These are phyloP conservation scores for Clarias macrocephalus DNA, from an alignment of 2,113 vertebrate genomes.

Conservation along the genomic window DNA sequence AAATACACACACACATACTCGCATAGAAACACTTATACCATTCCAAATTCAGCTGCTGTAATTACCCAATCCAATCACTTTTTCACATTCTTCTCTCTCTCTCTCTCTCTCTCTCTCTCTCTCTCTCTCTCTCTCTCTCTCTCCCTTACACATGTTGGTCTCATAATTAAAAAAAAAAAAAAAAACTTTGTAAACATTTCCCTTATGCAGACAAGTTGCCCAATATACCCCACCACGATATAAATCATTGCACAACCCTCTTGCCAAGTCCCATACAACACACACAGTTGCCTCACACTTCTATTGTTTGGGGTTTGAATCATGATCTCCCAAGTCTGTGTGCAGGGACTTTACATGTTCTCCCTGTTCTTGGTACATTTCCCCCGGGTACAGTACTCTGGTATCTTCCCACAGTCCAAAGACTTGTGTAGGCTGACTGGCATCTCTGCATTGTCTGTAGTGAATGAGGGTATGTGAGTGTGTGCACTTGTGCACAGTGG, in stretches of 20 bases:
- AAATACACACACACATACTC: slow-evolving; percentile 4
- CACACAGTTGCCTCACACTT: not conserved
- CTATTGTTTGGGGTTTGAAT: too few relatives aligned
- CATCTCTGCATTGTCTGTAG: too few relatives aligned
- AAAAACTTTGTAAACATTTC: not conserved
- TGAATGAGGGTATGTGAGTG: too few relatives aligned
- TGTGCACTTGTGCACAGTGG: too few relatives aligned
- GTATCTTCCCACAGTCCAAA: too few relatives aligned
- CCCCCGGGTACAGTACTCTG: too few relatives aligned
- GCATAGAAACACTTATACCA: not conserved
- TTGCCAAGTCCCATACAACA: not conserved
- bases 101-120: not conserved
- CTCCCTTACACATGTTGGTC: not conserved
- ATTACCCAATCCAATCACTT: slow-evolving; percentile 16
- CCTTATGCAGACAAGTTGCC: not conserved
- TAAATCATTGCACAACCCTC: not conserved
- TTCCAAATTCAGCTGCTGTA: not conserved
- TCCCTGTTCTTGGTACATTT: too few relatives aligned
- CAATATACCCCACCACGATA: not conserved
- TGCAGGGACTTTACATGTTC: too few relatives aligned
- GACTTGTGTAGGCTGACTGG: too few relatives aligned
- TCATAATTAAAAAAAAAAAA: not conserved
- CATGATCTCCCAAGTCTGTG: too few relatives aligned
- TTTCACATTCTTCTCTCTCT: not conserved
- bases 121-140: not conserved